Evolutionary conservation across 2,113 vertebrate species (phyloP).

Genomic region (Saimiri boliviensis): DNA sequence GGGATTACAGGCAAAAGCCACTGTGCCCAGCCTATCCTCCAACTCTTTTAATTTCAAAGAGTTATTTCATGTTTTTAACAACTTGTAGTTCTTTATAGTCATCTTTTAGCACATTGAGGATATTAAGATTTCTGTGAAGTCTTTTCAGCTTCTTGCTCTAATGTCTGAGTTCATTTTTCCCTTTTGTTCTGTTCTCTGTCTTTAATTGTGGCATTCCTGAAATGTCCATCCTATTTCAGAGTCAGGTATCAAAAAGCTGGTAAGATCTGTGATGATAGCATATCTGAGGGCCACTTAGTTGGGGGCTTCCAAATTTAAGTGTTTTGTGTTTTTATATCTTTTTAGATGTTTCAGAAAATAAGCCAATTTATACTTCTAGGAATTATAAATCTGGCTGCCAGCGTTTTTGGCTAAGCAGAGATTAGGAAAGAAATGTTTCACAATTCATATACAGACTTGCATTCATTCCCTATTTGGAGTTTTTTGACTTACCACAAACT

Average conservation of each 20-base stretch:
- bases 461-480: background rate
- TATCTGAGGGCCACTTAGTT: background rate
- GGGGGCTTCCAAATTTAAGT: background rate
- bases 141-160: background rate
- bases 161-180: background rate
- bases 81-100: background rate
- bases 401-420: background rate
- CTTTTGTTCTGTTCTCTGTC: background rate
- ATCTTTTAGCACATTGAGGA: background rate
- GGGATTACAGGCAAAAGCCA: background rate
- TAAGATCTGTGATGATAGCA: background rate
- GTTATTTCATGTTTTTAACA: background rate
- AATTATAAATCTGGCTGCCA: background rate
- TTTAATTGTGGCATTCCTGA: background rate
- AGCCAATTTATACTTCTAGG: background rate
- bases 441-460: background rate
- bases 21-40: background rate
- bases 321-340: background rate
- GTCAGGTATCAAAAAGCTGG: background rate
- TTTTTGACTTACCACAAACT: background rate
- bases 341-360: background rate
- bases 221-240: background rate
- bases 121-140: background rate
- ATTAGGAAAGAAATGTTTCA: background rate
- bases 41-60: background rate